A percentile compares a stretch with the other conserved stretches of the same genome.
phyloP scores from a whole-genome alignment of 2,113 vertebrate species.

The Macheiramphus alcinus region DNA sequence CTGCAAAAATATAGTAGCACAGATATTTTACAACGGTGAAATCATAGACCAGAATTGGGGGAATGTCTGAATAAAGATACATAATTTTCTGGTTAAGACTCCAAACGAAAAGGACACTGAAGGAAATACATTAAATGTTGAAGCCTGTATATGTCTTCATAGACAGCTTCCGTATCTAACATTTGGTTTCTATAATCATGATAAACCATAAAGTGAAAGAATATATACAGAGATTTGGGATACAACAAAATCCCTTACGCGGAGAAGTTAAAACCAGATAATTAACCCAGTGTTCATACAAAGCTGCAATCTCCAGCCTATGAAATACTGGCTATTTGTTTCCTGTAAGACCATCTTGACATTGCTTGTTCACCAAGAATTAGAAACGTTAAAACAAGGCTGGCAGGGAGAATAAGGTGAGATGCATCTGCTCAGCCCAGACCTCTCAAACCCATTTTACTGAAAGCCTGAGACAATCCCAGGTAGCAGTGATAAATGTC shows the following conservation, averaged over 20 bases:
- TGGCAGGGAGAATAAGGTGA: background rate
- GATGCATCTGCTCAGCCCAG: background rate
- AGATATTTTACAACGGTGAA: background rate
- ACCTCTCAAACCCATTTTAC: background rate
- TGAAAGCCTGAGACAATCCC: background rate
- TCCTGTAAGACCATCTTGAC: background rate
- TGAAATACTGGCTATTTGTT: background rate
- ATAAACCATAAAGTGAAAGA: background rate
- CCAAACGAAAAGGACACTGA: background rate
- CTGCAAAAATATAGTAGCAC: background rate
- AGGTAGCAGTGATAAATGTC: background rate
- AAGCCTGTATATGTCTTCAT: background rate
- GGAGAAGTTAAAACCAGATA: background rate
- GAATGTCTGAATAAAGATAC: background rate
- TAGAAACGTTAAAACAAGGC: background rate
- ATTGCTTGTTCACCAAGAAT: background rate
- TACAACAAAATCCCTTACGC: background rate
- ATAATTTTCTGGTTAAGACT: background rate
- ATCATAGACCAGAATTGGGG: background rate
- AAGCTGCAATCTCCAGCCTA: background rate
- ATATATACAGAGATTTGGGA: background rate
- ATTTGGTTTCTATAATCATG: background rate
- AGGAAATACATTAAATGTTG: background rate
- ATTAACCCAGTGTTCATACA: background rate
- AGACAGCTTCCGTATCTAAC: background rate